Conservation (phyloP, 2,888 invertebrate species). For the Trilocha varians region DNA sequence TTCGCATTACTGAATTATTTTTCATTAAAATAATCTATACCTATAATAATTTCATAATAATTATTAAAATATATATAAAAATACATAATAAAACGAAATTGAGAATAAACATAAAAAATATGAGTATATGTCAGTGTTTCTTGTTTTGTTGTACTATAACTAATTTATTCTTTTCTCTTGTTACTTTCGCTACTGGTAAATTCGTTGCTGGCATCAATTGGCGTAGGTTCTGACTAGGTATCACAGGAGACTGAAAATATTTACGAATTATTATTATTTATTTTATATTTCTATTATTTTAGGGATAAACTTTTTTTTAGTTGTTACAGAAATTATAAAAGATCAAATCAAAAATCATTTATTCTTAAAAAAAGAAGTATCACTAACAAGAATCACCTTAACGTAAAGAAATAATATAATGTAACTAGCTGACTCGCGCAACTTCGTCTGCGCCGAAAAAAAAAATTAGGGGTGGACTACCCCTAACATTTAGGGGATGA, state of each 20-base stretch:
- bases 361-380: too few relatives aligned
- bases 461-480: too few relatives aligned
- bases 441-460: too few relatives aligned
- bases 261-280: not conserved
- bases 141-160: conserved; percentile 82
- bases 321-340: too few relatives aligned
- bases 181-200: conserved; percentile 82
- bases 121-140: conserved; percentile 47
- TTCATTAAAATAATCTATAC: too few relatives aligned
- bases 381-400: too few relatives aligned
- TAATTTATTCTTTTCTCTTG: conserved; percentile 86
- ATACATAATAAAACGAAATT: conserved; percentile 17
- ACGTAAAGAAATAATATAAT: too few relatives aligned
- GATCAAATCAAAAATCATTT: too few relatives aligned
- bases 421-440: too few relatives aligned
- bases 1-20: too few relatives aligned
- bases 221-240: conserved; percentile 79
- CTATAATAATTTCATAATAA: not conserved
- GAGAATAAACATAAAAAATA: conserved; percentile 19
- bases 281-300: not conserved
- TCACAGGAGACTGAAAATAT: conserved; percentile 58
- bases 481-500: too few relatives aligned
- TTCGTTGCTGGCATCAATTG: conserved; percentile 78
- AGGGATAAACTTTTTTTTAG: too few relatives aligned
- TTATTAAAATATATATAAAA: conserved; percentile 6